Evolutionary conservation across 2,113 vertebrate species (phyloP).

Genomic region (Hydrochoerus hydrochaeris): DNA sequence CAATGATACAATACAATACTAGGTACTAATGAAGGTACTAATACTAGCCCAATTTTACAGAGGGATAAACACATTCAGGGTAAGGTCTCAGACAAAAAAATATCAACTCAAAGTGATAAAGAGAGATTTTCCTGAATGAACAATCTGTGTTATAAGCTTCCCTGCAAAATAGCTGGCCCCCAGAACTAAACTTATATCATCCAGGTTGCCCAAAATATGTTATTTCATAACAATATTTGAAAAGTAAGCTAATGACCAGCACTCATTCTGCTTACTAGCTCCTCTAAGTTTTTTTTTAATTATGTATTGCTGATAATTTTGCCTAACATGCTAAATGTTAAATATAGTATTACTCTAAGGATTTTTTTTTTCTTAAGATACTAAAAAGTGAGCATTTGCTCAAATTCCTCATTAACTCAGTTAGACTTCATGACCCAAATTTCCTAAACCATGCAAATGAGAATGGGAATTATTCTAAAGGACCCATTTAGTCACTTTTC

Average conservation of each 20-base stretch:
- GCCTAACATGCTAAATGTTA: neutral
- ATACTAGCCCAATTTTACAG: neutral
- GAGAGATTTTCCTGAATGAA: neutral
- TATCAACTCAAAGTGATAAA: neutral
- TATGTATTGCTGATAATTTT: neutral
- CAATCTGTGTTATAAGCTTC: neutral
- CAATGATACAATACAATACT: neutral
- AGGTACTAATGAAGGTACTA: neutral
- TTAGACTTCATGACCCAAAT: neutral
- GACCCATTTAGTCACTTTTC: neutral
- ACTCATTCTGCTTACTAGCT: neutral
- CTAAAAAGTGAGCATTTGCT: slow-evolving; percentile 2
- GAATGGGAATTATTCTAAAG: neutral
- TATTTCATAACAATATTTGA: neutral
- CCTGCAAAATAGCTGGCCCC: neutral
- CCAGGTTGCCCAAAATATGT: neutral
- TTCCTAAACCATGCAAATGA: neutral
- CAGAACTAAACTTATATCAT: neutral
- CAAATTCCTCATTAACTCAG: slow-evolving; percentile 29
- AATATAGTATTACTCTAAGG: neutral
- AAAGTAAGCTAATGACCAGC: neutral
- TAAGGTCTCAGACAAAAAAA: slow-evolving; percentile 8
- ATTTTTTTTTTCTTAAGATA: neutral
- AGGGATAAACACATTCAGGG: neutral
- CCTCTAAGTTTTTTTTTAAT: neutral